Evolutionary conservation across 2,797 vertebrate species (phyloP).

Genomic region (Nyctalus aviator): DNA sequence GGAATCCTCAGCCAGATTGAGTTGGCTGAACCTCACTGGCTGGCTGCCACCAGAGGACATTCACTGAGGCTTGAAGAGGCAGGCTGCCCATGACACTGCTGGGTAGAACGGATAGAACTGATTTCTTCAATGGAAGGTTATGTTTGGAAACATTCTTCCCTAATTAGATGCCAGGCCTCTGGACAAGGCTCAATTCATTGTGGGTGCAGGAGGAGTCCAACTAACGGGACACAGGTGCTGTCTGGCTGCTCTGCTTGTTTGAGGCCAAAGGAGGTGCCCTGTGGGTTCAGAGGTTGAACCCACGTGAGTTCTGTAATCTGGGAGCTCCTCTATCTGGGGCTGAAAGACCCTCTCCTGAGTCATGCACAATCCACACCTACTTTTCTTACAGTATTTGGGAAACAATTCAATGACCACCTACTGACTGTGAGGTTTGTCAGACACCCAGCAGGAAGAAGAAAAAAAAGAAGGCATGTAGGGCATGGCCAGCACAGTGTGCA

Average conservation of each 20-base stretch:
- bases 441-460: neutral
- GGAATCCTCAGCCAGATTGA: neutral
- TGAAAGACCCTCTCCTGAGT: conserved; percentile 68
- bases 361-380: conserved; percentile 54
- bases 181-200: accelerated
- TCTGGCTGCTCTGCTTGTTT: neutral
- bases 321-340: conserved; percentile 40
- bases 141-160: conserved; percentile 33
- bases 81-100: neutral
- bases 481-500: conserved; percentile 51
- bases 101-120: conserved; percentile 23
- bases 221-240: conserved; percentile 54
- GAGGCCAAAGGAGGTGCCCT: accelerated
- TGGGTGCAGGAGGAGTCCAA: neutral
- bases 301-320: neutral
- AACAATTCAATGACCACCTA: conserved; percentile 72
- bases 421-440: conserved; percentile 66
- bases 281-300: neutral
- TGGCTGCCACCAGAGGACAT: neutral
- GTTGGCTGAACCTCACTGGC: neutral
- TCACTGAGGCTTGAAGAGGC: neutral
- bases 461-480: conserved; percentile 24
- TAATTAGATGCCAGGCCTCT: neutral
- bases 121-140: conserved; percentile 31
- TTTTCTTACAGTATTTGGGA: conserved; percentile 57